phyloP scores from a whole-genome alignment of 1,140 invertebrate genomes.

The Eumaeus atala region DNA sequence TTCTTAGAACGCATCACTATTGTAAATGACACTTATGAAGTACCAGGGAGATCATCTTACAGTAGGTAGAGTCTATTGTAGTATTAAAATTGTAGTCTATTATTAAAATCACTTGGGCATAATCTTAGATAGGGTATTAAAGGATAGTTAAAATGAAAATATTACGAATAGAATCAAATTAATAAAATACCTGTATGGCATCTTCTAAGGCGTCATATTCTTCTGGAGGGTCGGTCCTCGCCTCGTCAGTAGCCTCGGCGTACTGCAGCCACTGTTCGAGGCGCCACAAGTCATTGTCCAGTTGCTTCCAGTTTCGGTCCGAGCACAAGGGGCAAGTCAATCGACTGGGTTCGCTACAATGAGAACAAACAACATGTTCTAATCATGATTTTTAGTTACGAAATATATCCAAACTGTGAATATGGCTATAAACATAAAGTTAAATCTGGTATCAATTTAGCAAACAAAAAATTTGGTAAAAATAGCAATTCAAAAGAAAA shows the following conservation, averaged over 20 bases:
- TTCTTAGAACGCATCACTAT: no score
- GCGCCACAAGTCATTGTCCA: conserved; percentile 91
- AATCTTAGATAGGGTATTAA: no score
- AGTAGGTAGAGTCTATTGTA: no score
- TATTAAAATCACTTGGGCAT: no score
- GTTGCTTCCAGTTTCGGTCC: conserved; percentile 89
- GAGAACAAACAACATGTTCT: background rate
- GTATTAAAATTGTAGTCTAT: no score
- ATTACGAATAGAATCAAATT: no score
- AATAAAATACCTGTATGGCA: conserved; percentile 80
- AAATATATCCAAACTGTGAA: background rate
- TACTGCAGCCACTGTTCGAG: conserved; percentile 92
- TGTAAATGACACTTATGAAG: no score
- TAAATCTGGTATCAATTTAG: no score
- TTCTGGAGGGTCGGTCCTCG: conserved; percentile 79
- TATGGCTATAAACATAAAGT: background rate
- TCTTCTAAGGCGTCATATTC: conserved; percentile 90
- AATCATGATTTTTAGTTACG: background rate
- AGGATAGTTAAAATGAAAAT: no score
- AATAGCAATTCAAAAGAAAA: background rate
- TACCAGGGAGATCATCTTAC: no score
- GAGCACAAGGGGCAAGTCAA: conserved; percentile 88
- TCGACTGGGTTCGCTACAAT: conserved; percentile 81
- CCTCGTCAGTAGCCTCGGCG: conserved; percentile 86
- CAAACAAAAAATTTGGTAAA: background rate